A percentile compares a stretch with the other conserved stretches of the same genome.
Conservation (phyloP, 1,140 invertebrate genomes). For the Megalonaias nervosa region DNA sequence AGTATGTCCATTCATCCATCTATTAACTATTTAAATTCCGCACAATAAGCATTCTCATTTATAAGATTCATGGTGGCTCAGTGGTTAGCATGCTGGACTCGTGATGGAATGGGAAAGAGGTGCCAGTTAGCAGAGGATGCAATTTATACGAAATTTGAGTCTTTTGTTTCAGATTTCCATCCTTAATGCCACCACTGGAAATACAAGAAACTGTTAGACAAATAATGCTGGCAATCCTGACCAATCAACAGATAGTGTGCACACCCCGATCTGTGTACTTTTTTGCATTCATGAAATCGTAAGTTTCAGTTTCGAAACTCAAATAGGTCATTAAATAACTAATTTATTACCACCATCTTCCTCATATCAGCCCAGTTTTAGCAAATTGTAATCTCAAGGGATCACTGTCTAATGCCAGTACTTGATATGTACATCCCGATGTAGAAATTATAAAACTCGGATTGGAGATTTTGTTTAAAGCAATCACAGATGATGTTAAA, state of each 20-base stretch:
- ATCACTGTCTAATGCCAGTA: background rate
- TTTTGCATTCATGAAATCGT: conserved; percentile 49
- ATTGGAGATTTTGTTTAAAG: background rate
- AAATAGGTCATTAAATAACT: background rate
- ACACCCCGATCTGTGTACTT: conserved; percentile 56
- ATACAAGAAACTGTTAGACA: conserved; percentile 33
- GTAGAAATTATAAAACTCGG: background rate
- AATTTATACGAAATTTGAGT: background rate
- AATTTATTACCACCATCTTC: background rate
- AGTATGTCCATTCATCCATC: no score
- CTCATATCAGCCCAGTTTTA: background rate
- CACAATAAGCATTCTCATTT: no score
- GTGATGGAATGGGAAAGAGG: no score
- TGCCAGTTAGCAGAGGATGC: no score
- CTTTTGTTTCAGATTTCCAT: conserved; percentile 81
- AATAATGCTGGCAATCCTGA: conserved; percentile 59
- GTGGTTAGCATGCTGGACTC: no score
- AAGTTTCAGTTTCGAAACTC: conserved; percentile 22
- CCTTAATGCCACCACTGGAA: conserved; percentile 87
- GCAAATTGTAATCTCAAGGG: background rate
- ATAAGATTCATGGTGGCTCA: no score
- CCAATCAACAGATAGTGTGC: conserved; percentile 57
- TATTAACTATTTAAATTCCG: no score
- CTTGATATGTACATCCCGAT: no score
- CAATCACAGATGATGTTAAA: no score